Percentiles rank a stretch among this genome's conserved stretches.
These are phyloP conservation scores for Xiphophorus hellerii DNA, from an alignment of 2,113 vertebrate species.

Conservation along the genomic window DNA sequence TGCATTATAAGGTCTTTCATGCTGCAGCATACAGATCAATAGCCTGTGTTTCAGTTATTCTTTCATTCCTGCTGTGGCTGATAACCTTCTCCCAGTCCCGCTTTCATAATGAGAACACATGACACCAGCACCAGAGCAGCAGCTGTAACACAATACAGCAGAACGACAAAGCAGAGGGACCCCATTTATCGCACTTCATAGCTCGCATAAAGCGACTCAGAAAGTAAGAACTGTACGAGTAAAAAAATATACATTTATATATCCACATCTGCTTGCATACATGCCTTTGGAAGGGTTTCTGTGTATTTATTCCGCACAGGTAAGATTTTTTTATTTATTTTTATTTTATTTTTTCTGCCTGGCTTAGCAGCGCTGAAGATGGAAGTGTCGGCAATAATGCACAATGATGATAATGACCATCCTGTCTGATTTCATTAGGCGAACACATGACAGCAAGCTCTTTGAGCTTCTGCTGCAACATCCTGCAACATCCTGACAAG, in stretches of 20 bases:
- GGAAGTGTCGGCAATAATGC: constrained; percentile 63
- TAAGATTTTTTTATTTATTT: constrained; percentile 29
- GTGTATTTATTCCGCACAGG: constrained; percentile 47
- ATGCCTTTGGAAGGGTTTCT: constrained; percentile 42
- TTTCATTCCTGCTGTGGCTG: constrained; percentile 59
- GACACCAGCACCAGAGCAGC: constrained; percentile 63
- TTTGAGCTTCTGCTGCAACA: constrained; percentile 64
- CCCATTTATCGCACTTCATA: constrained; percentile 69
- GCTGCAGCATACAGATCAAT: constrained; percentile 48
- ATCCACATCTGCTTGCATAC: constrained; percentile 13
- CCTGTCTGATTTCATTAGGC: constrained; percentile 70
- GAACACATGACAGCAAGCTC: constrained; percentile 60
- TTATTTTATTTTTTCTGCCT: constrained; percentile 23
- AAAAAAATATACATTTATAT: background rate
- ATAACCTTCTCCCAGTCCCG: constrained; percentile 61
- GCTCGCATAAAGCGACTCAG: constrained; percentile 43
- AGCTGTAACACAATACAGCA: constrained; percentile 78
- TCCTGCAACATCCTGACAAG: constrained; percentile 57
- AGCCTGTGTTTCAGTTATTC: constrained; percentile 31
- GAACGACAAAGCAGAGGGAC: constrained; percentile 61
- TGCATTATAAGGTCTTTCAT: constrained; percentile 37
- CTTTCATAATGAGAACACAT: constrained; percentile 74
- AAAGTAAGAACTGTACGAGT: constrained; percentile 29
- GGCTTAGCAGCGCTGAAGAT: constrained; percentile 41
- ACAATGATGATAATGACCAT: constrained; percentile 67